These are phyloP conservation scores for Petrocephalus schoutedeni DNA, from an alignment of 2,797 vertebrate genomes.

Conservation along the genomic window DNA sequence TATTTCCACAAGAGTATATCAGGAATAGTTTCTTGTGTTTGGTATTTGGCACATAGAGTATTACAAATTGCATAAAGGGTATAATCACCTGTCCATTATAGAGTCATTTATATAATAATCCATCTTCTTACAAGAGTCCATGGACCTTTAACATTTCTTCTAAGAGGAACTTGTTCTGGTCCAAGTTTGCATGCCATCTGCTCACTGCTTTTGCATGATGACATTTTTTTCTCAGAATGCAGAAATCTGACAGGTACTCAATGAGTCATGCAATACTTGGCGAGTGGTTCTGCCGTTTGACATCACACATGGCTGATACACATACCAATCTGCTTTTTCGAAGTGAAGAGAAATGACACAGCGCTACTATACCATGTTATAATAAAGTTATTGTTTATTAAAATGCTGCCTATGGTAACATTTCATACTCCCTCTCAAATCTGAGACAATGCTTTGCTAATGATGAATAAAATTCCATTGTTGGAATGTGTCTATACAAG, in stretches of 20 bases:
- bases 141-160: not conserved
- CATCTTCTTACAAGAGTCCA: not conserved
- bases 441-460: not conserved
- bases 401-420: not conserved
- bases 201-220: not conserved
- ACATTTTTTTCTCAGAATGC: not conserved
- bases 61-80: not conserved
- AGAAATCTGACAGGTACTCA: conserved; percentile 8
- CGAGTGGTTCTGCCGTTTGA: not conserved
- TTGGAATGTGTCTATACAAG: conserved; percentile 2
- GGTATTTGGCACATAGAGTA: not conserved
- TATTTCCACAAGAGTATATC: not conserved
- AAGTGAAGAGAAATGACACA: not conserved
- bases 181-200: not conserved
- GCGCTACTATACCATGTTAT: not conserved
- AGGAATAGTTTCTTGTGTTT: not conserved
- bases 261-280: not conserved
- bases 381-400: conserved; percentile 9
- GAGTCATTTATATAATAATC: not conserved
- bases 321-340: not conserved
- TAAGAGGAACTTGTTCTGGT: not conserved
- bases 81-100: not conserved
- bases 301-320: not conserved
- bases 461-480: not conserved
- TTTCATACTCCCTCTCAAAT: not conserved